Percentiles rank a stretch among this genome's conserved stretches.
These are phyloP conservation scores for Sakesphorus luctuosus DNA, from an alignment of 2,113 vertebrate species.

Conservation along the genomic window DNA sequence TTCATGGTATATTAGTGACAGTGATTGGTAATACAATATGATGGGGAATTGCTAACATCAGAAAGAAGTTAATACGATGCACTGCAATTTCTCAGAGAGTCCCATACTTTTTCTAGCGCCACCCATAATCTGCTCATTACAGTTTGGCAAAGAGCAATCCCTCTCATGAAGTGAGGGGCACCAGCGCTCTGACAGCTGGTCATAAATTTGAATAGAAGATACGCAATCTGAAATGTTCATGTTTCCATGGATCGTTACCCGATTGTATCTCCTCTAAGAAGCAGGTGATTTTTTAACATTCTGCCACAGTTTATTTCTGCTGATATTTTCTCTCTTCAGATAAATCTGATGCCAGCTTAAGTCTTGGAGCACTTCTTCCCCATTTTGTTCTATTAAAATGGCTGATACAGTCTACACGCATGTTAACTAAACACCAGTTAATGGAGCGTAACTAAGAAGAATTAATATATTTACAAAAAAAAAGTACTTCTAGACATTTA, in stretches of 20 bases:
- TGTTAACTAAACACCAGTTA: neutral
- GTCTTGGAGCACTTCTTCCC: neutral
- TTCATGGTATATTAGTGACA: conserved; percentile 68
- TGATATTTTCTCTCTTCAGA: neutral
- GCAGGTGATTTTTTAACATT: conserved; percentile 52
- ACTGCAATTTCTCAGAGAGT: conserved; percentile 16
- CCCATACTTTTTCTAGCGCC: neutral
- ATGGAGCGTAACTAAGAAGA: neutral
- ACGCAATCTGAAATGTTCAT: neutral
- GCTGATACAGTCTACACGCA: neutral
- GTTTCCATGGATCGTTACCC: conserved; percentile 54
- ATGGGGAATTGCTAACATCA: conserved; percentile 51
- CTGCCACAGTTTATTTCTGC: conserved; percentile 14
- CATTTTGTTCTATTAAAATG: neutral
- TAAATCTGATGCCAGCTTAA: neutral
- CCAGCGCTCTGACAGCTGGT: neutral
- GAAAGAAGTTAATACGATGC: conserved; percentile 26
- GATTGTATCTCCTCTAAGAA: neutral
- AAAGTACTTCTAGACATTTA: neutral
- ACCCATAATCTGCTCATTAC: conserved; percentile 53
- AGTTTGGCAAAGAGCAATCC: conserved; percentile 36
- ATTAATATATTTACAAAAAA: neutral
- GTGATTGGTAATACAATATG: conserved; percentile 49
- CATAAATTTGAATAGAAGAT: conserved; percentile 40
- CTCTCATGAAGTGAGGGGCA: neutral